Evolutionary conservation across 2,888 invertebrate species (phyloP), one percentile per base, ranked within the genome.

Genomic region (Meta bourneti): DNA sequence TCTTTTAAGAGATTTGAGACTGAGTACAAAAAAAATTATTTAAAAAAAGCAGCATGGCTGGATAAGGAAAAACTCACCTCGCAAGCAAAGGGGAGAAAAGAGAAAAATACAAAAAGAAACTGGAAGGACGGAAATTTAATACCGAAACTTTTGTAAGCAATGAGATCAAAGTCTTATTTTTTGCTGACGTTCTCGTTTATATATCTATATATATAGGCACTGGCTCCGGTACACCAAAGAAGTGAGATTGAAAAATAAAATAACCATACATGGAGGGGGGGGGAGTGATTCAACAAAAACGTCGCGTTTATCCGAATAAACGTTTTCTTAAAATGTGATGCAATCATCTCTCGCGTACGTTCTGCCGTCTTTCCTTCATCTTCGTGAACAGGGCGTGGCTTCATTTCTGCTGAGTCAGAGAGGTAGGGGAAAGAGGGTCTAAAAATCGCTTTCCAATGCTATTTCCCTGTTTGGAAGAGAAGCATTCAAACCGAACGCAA

Each of bases 141-240:
- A 83, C 91, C 78, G 87, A 82, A 87, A 91, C 82, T 91, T 91
- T 91, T 91, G 91, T 91, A 83, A 81, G 78, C 80, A 87, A 91
- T 86, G 82, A 91, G 91, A 88, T 91, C 87, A 87, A 91, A 86
- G 87, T 87, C 87, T 91, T 88, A 87, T 91, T 87, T 91, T 91
- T 91, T 81, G 91, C 91, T 91, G 91, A 91, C 91, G 91, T 78
- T 52, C 54, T 78, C 79, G 74, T 91, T 82, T 86, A 91, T 91
- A 91, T 86, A 86, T 81, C 86, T 91, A 82, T 91, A 91, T 87
- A 87, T 84, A 78, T 78, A 78, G 51, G 52, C 19, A 19, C 52
- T 51, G 51, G 78, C 52, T 19, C 48, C 19, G 80, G 19, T 13
- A 84, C 74, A 84, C 54, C 34, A 48, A 72, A n/a, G 82, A 49